Evolutionary conservation across 2,113 vertebrate species (phyloP).

Genomic region (Anthoscopus minutus): DNA sequence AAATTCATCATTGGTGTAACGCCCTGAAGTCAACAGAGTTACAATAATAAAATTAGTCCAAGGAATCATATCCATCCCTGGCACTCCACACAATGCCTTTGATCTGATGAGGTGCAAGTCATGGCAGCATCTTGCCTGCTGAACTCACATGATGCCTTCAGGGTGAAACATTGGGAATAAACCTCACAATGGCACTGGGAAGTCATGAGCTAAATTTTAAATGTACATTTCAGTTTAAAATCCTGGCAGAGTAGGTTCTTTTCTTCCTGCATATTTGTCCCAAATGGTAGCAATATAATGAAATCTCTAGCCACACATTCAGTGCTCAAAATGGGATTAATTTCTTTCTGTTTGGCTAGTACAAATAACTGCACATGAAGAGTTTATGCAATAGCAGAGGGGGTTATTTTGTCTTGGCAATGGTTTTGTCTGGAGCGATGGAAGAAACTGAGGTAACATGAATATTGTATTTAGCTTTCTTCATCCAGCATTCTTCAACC

Average conservation of each 20-base stretch:
- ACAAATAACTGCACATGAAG: conserved; percentile 25
- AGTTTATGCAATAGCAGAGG: conserved; percentile 29
- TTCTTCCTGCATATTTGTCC: conserved; percentile 1
- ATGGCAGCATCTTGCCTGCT: conserved; percentile 15
- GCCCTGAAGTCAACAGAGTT: conserved; percentile 37
- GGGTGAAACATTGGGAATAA: not conserved
- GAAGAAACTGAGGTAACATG: conserved; percentile 30
- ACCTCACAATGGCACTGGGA: not conserved
- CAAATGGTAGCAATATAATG: conserved; percentile 28
- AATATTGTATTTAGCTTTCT: conserved; percentile 43
- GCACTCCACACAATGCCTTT: not conserved
- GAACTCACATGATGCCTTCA: not conserved
- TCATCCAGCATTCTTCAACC: not conserved
- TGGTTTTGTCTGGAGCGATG: not conserved
- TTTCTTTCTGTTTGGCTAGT: conserved; percentile 46
- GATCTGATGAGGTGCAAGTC: conserved; percentile 26
- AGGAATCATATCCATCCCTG: not conserved
- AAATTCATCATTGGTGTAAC: conserved; percentile 35
- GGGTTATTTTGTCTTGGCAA: conserved; percentile 47
- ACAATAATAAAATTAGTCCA: conserved; percentile 42
- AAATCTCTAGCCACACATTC: conserved; percentile 32
- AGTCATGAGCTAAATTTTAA: not conserved
- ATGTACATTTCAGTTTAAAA: not conserved
- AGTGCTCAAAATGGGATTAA: conserved; percentile 5
- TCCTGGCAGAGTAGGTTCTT: not conserved